These are phyloP conservation scores for Anoplophora glabripennis DNA, from an alignment of 1,140 invertebrate species.

Conservation along the genomic window DNA sequence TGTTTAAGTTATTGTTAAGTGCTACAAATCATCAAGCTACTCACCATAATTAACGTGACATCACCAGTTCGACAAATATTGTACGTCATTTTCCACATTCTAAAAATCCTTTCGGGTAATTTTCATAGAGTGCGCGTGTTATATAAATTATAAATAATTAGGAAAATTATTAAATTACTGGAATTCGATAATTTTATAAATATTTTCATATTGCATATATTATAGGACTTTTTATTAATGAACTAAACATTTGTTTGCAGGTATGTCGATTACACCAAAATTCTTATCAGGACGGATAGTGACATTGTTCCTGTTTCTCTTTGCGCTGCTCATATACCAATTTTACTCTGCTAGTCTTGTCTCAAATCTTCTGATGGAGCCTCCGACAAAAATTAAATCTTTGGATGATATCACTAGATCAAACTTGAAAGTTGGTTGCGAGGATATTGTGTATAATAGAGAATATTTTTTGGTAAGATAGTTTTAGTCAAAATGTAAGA, in stretches of 20 bases:
- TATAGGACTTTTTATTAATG: not conserved
- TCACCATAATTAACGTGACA: too few relatives aligned
- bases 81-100: too few relatives aligned
- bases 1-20: too few relatives aligned
- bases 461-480: constrained; percentile 28
- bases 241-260: constrained; percentile 13
- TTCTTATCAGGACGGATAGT: constrained; percentile 59
- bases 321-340: constrained; percentile 63
- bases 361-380: constrained; percentile 64
- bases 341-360: constrained; percentile 74
- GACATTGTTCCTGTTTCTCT: constrained; percentile 58
- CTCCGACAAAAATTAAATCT: constrained; percentile 61
- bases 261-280: constrained; percentile 26
- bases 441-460: constrained; percentile 34
- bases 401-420: constrained; percentile 41
- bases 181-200: not conserved
- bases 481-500: too few relatives aligned
- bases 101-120: too few relatives aligned
- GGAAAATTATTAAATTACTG: too few relatives aligned
- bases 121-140: too few relatives aligned
- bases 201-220: not conserved
- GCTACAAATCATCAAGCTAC: too few relatives aligned
- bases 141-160: too few relatives aligned
- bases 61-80: too few relatives aligned
- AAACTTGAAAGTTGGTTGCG: constrained; percentile 31